Base-by-base conservation (phyloP, 1,140 invertebrate genomes). In the Drepana arcuata region DNA sequence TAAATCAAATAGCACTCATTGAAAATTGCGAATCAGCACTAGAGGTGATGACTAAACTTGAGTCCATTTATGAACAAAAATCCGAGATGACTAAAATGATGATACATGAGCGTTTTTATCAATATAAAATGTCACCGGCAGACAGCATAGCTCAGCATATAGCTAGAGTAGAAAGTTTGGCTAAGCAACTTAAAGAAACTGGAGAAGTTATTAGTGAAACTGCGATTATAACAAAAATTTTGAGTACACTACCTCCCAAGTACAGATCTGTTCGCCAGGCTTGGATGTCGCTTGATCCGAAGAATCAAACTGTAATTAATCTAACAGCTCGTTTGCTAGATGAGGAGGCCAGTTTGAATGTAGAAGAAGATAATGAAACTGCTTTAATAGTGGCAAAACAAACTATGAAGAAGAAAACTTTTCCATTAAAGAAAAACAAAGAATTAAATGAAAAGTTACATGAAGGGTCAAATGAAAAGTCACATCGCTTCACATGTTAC, bases 161-260 rank as follows among this genome's bases (percentile, higher is more conserved):
- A 11, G 42, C 68, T 2, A 71, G 69, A 49, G 49, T 77, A 1
- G 63, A 78, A 46, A 60, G 34, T 13, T 32, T 74, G 2, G 64
- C 64, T n/a, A 58, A 69, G 41, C 50, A 63, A 39, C 16, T 74
- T 11, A 60, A 46, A 41, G 62, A 79, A 34, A 39, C 31, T 25
- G 61, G 55, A n/a, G 72, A 77, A 38, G 33, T 7, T n/a, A 34
- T 78, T 3, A 79, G 67, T 49, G 62, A 73, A 7, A 63, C 47
- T 13, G 71, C 63, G 2, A 32, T 77, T 0, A 73, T 73, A 26
- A 70, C 69, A 29, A 74, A 81, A 44, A 64, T 69, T 29, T 24
- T 68, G 9, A 42, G 52, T 27, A 65, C 56, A 7, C 29, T 73
- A 26, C 27, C 27, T 25, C 13, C 36, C 13, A 39, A 39, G 29